Base-by-base conservation (phyloP, 2,113 vertebrate genomes). In the Phylloscopus whistleri region DNA sequence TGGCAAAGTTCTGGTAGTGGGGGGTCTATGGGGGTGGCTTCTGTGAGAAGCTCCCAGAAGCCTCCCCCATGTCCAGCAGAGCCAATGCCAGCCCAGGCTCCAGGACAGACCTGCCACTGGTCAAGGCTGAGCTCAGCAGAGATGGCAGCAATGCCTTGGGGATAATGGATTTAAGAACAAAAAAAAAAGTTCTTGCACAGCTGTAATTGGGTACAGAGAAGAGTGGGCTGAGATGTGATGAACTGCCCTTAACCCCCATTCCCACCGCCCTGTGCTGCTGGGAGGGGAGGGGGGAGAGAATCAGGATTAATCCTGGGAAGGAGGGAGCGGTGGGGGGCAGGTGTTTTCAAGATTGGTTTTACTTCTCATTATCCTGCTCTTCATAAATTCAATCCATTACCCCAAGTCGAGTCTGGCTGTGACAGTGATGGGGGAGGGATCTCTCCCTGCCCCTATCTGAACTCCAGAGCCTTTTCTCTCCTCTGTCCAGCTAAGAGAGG, bases 321-420 rank as follows among this genome's bases (percentile, higher is more conserved):
- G 2, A 64, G 27, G 14, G 13, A 55, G 23, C 0, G 0, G 6
- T 33, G 8, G 4, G 11, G 19, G 23, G 2, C 13, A n/a, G 4
- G 10, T 22, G 8, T 28, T 73, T 52, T 33, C n/a, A 37, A 12
- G n/a, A 37, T 13, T 64, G 33, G 9, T 37, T 73, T 51, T 28
- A 59, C 44, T 74, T 59, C 33, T 59, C 31, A 33, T 51, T 13
- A 37, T 51, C 17, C 22, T 43, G 26, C 15, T 49, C 30, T 58
- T 37, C 14, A 24, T 19, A 52, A 58, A 74, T 13, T 28, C 27
- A 37, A 20, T 33, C 33, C 4, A 33, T 28, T 37, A 44, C 76
- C 33, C 33, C 16, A 44, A 6, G 35, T 4, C 0, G 1, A 52
- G 19, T 20, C 68, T 52, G 39, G 11, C 17, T 67, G 1, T 9